Percentiles rank a stretch among this genome's conserved stretches.
phyloP scores from a whole-genome alignment of 1,140 invertebrate genomes.

The Harlomillsia oculata region DNA sequence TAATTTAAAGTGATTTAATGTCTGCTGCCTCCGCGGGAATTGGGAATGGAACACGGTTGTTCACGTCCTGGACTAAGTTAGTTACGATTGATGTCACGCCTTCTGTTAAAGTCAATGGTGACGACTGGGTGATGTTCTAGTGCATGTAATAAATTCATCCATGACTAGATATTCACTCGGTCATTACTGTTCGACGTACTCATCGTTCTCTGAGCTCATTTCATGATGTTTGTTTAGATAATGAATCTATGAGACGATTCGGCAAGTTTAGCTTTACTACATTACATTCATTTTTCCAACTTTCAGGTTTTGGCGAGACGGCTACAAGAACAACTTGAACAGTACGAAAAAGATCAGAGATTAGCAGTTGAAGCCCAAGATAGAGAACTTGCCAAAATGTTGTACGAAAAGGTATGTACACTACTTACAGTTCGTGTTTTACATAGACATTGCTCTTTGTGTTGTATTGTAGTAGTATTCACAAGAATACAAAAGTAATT shows the following conservation, averaged over 20 bases:
- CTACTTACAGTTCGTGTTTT: not conserved
- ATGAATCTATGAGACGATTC: not conserved
- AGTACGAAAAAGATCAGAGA: conserved; percentile 57
- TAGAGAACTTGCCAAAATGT: conserved; percentile 72
- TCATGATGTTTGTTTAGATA: not conserved
- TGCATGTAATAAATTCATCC: conserved; percentile 36
- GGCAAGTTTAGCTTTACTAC: not conserved
- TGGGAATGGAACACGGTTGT: too few species aligned
- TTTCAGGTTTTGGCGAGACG: conserved; percentile 54
- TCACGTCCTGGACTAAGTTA: too few species aligned
- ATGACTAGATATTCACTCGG: conserved; percentile 47
- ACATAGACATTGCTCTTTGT: not conserved
- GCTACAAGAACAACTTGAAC: conserved; percentile 54
- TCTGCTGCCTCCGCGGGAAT: too few species aligned
- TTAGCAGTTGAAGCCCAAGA: conserved; percentile 84
- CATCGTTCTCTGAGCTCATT: not conserved
- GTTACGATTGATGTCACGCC: not conserved
- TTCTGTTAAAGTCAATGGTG: not conserved
- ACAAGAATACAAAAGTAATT: not conserved
- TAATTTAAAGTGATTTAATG: too few species aligned
- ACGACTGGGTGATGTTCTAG: conserved; percentile 38
- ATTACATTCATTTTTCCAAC: conserved; percentile 18
- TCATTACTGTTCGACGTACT: conserved; percentile 11
- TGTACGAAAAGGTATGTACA: conserved; percentile 67
- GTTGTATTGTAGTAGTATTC: not conserved